Conservation (phyloP, 2,888 invertebrate genomes). For the Leptinotarsa rubiginosa region DNA sequence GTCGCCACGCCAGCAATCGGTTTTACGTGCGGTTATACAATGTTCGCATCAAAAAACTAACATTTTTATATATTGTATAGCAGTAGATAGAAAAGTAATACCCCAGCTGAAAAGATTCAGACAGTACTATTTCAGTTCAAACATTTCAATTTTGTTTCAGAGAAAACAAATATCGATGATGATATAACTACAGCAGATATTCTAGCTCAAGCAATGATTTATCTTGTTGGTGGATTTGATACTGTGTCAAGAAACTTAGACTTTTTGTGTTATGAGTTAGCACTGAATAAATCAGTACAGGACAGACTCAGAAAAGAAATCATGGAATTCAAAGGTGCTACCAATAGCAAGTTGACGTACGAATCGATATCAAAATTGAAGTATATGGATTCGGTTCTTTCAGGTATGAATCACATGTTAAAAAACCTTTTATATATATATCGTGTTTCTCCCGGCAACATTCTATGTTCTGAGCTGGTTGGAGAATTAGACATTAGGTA, state of each 20-base stretch:
- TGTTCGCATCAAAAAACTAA: too few relatives aligned
- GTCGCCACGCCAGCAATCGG: too few relatives aligned
- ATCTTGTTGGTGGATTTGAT: constrained; percentile 3
- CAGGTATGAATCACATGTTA: background rate
- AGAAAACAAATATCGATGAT: background rate
- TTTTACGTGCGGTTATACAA: too few relatives aligned
- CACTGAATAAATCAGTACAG: background rate
- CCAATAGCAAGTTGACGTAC: background rate
- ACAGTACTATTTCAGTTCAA: too few relatives aligned
- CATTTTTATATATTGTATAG: too few relatives aligned
- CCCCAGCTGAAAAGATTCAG: too few relatives aligned
- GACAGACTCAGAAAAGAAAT: constrained; percentile 4
- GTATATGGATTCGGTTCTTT: constrained; percentile 1
- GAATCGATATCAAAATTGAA: background rate
- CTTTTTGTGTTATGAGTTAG: background rate
- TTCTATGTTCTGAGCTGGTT: too few relatives aligned
- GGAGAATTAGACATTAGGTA: too few relatives aligned
- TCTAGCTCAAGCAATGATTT: constrained; percentile 7
- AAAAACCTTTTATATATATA: too few relatives aligned
- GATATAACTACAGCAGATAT: background rate
- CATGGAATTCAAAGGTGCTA: background rate
- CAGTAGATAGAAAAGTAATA: too few relatives aligned
- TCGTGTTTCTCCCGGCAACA: too few relatives aligned
- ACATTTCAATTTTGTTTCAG: background rate
- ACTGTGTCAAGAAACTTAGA: background rate